Evolutionary conservation across 53 echinoderm and acorn worm species (phyloP), one percentile per base, ranked within the genome.

Genomic region (Hippasteria phrygiana): DNA sequence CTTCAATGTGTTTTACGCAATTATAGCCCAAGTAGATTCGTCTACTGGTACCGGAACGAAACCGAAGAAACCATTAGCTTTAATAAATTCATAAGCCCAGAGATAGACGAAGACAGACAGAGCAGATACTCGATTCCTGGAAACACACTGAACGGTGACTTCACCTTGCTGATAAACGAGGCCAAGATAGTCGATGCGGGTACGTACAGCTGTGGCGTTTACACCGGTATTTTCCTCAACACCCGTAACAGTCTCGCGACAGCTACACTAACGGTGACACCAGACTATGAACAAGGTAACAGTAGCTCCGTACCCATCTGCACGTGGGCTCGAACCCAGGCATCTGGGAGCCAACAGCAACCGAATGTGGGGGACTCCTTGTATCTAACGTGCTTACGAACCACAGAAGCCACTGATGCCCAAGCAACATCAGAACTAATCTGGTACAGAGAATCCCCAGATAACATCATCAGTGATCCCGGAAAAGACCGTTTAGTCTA

Each of bases 31-130:
- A 24, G 24, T 5, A 46, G 24, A 29, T 75, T 46, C 16, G 74
- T 74, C 8, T 74, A 75, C 48, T 75, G 75, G 75, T 75, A 75
- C 75, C 43, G 75, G 31, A 5, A 75, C 27, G 75, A 75, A 48
- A 75, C 75, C 14, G 48, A 10, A 10, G 75, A 48, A 43, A 3
- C 26, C 18, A 24, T 73, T n/a, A 41, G 41, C 43, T 41, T 73
- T 11, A 73, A 73, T 43, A 4, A 9, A 12, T 22, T 73, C n/a
- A 43, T 73, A 5, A 42, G 67, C 67, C 1, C 9, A 28, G 67
- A 20, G 42, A 42, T 73, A 17, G 73, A 73, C 17, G 18, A 73
- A 40, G 73, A 73, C 41, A 73, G 73, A 18, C 41, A 73, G 43
- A 26, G 2, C 0, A 41, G 73, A 20, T 73, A 73, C 26, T 42